Base-by-base conservation (phyloP, 2,797 vertebrate species). In the Stomatorhinus walkeri region DNA sequence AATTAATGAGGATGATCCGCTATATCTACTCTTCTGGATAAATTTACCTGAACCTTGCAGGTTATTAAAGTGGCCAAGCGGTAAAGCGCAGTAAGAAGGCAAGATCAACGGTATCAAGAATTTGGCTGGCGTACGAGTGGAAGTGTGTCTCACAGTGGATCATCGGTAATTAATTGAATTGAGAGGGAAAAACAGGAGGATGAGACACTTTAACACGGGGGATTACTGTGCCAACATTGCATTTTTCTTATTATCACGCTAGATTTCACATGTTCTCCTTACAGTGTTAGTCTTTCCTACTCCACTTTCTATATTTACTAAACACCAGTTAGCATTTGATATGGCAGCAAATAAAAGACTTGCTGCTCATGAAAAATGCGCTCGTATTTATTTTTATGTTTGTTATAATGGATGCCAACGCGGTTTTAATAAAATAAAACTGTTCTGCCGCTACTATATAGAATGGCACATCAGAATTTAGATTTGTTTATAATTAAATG, bases 131-230 rank as follows among this genome's bases (percentile, higher is more conserved):
- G 16, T 79, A 43, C 8, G 32, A 43, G 16, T 79, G 72, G 36
- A 43, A 43, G 36, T 76, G 68, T 40, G 2, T 76, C 72, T 79
- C 72, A 36, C 36, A 19, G 24, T 79, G 72, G 72, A n/a, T 79
- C 72, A n/a, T 79, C 36, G 72, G 36, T 79, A 79, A 79, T 79
- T 79, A 79, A 79, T 79, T 79, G 72, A 43, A 79, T 79, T 79
- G 16, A n/a, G 40, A 79, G 19, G 10, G 8, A 79, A 43, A 79
- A 79, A 79, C 14, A n/a, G 72, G 72, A 79, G 36, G 36, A 43
- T 79, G 36, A 43, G 36, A 43, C 72, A 79, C 32, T 79, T 79
- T n/a, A n/a, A 19, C 72, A 79, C 40, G 19, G 32, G 36, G 28
- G 72, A 79, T 79, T 43, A 43, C 36, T 43, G 40, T 79, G 72